Conservation (phyloP, 1,140 invertebrate species). For the Leptinotarsa texana region DNA sequence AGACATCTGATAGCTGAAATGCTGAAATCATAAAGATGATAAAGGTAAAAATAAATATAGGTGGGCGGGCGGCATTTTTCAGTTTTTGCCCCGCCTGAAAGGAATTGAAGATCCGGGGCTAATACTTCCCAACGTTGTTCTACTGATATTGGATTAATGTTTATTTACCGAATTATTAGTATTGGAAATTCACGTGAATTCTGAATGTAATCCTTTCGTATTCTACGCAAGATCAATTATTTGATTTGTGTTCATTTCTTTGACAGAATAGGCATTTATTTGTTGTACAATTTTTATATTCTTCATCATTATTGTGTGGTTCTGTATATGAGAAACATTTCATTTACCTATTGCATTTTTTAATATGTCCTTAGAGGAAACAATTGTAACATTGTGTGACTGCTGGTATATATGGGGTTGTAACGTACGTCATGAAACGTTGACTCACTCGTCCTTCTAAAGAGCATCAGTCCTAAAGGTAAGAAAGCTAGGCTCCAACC, state of each 20-base stretch:
- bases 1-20: too few relatives aligned
- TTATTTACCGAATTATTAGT: too few relatives aligned
- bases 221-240: slow-evolving; percentile 10
- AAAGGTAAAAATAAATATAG: too few relatives aligned
- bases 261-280: neutral
- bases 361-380: slow-evolving; percentile 16
- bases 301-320: neutral
- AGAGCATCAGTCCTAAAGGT: too few relatives aligned
- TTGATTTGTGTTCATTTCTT: neutral
- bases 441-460: too few relatives aligned
- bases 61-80: too few relatives aligned
- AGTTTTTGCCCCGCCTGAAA: too few relatives aligned
- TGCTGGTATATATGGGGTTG: neutral
- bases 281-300: neutral
- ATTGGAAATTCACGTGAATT: slow-evolving; percentile 15
- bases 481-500: too few relatives aligned
- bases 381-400: slow-evolving; percentile 26
- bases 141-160: too few relatives aligned
- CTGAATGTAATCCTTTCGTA: slow-evolving; percentile 9
- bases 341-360: slow-evolving; percentile 21
- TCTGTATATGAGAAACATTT: slow-evolving; percentile 18
- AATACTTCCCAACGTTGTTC: too few relatives aligned
- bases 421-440: neutral
- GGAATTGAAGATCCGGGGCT: too few relatives aligned
- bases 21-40: too few relatives aligned